Conservation (phyloP, 2,888 invertebrate species). For the Geotrupes spiniger region DNA sequence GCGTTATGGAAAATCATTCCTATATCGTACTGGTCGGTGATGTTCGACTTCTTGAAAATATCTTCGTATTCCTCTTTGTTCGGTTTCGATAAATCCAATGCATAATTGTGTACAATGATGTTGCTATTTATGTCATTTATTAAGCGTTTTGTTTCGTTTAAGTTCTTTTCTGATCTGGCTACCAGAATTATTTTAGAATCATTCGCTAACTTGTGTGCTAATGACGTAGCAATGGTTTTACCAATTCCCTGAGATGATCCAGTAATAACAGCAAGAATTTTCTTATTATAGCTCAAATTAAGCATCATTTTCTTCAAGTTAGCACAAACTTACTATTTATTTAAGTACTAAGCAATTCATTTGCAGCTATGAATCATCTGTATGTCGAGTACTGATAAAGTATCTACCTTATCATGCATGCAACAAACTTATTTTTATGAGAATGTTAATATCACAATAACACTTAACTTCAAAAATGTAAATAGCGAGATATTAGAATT, state of each 20-base stretch:
- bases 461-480: neutral
- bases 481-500: neutral
- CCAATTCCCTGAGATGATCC: constrained; percentile 90
- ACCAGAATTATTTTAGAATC: constrained; percentile 70
- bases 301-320: neutral
- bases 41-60: constrained; percentile 49
- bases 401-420: neutral
- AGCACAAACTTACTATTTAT: neutral
- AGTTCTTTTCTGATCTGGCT: constrained; percentile 58
- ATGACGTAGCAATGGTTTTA: constrained; percentile 71
- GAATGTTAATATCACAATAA: neutral
- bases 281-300: constrained; percentile 42
- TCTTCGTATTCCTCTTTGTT: constrained; percentile 50
- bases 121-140: constrained; percentile 34
- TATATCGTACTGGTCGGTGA: neutral
- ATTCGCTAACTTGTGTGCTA: constrained; percentile 60
- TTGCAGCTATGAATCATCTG: neutral
- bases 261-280: constrained; percentile 67
- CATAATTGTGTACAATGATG: constrained; percentile 54
- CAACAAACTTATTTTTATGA: neutral
- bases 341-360: too few species aligned
- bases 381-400: neutral
- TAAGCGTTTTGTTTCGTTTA: constrained; percentile 49
- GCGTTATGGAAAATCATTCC: constrained; percentile 85
- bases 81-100: constrained; percentile 60